Percentiles rank a stretch among this genome's conserved stretches.
Evolutionary conservation across 2,113 vertebrate genomes (phyloP).

Genomic region (Misgurnus mizolepis): DNA sequence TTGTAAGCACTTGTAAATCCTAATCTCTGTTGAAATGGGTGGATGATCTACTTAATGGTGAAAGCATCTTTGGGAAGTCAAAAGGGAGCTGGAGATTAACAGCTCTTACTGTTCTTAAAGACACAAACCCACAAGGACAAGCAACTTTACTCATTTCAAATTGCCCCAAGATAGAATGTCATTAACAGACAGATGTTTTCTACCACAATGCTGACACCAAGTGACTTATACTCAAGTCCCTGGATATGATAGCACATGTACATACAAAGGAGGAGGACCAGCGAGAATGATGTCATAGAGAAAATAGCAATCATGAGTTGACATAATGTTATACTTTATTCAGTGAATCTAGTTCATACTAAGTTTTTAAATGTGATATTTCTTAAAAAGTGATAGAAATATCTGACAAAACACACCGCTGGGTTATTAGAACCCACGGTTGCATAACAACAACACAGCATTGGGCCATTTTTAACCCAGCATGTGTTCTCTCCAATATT

Average conservation of each 20-base stretch:
- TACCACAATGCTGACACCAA: neutral
- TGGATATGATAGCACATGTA: neutral
- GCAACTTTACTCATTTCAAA: neutral
- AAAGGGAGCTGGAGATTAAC: too few relatives aligned
- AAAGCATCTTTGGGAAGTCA: neutral
- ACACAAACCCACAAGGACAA: neutral
- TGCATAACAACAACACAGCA: too few relatives aligned
- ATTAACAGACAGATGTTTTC: neutral
- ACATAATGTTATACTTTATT: too few relatives aligned
- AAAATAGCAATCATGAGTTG: too few relatives aligned
- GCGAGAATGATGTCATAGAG: neutral
- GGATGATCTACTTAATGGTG: neutral
- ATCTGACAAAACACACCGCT: too few relatives aligned
- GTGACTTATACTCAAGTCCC: neutral
- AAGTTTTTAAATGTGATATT: too few relatives aligned
- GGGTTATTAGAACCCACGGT: too few relatives aligned
- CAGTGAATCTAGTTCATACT: too few relatives aligned
- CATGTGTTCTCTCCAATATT: too few relatives aligned
- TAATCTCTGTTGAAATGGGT: neutral
- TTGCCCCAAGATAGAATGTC: neutral
- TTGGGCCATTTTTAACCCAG: too few relatives aligned
- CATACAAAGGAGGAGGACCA: neutral
- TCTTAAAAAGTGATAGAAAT: neutral
- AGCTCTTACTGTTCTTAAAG: too few relatives aligned
- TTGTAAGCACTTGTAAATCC: neutral